A percentile compares a stretch with the other conserved stretches of the same genome.
These are phyloP conservation scores for Rhineura floridana DNA, from an alignment of 2,113 vertebrate genomes.

Conservation along the genomic window DNA sequence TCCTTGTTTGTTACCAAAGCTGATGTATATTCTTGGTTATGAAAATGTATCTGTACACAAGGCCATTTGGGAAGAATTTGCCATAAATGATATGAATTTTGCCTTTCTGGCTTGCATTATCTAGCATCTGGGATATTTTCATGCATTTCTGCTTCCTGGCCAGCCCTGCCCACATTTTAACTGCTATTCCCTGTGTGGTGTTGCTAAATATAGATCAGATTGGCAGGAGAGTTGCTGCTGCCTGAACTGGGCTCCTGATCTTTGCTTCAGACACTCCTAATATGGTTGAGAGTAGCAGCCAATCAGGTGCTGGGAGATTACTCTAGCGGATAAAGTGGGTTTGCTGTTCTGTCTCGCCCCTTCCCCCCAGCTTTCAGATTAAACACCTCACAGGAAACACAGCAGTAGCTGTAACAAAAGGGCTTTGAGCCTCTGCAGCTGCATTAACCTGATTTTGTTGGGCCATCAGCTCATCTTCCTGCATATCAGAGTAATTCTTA, in stretches of 20 bases:
- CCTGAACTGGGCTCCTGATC: constrained; percentile 49
- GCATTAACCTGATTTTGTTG: constrained; percentile 48
- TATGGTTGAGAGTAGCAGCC: constrained; percentile 69
- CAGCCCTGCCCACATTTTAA: constrained; percentile 66
- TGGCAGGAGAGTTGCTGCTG: constrained; percentile 61
- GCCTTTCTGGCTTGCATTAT: constrained; percentile 7
- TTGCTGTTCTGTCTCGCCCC: neutral
- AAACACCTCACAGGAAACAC: constrained; percentile 46
- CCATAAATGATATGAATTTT: neutral
- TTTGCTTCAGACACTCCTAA: constrained; percentile 72
- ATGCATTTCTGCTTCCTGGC: constrained; percentile 51
- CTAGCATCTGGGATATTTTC: constrained; percentile 30
- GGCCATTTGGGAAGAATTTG: constrained; percentile 39
- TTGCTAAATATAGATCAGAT: constrained; percentile 78
- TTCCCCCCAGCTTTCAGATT: neutral
- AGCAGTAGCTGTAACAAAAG: constrained; percentile 19
- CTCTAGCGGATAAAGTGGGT: constrained; percentile 13
- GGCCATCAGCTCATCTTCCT: constrained; percentile 42
- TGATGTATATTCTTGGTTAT: constrained; percentile 27
- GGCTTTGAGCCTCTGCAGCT: neutral
- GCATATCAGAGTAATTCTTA: neutral
- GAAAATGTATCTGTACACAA: constrained; percentile 39
- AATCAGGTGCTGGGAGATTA: neutral
- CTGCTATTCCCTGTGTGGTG: constrained; percentile 66
- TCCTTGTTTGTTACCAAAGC: neutral